These are phyloP conservation scores for Brachionus paranguensis DNA, from an alignment of 1,140 invertebrate genomes.

Conservation along the genomic window DNA sequence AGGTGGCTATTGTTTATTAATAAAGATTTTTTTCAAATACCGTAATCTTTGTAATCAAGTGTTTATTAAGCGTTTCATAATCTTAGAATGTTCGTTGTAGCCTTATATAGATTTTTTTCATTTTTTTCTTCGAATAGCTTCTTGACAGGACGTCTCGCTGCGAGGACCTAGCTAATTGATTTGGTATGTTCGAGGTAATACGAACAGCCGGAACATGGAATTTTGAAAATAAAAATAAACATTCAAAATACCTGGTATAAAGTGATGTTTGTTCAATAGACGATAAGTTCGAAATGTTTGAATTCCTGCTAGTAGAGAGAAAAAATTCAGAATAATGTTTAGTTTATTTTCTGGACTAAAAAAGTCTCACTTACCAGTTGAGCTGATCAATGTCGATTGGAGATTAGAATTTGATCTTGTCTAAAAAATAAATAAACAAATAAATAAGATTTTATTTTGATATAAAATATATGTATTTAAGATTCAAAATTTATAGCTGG, in stretches of 20 bases:
- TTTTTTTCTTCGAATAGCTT: not conserved
- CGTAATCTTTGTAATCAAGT: not conserved
- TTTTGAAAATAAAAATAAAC: not conserved
- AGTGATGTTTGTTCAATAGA: conserved; percentile 15
- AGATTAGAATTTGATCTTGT: not conserved
- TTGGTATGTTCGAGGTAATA: conserved; percentile 11
- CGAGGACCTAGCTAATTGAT: not conserved
- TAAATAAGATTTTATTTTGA: not conserved
- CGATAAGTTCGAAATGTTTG: conserved; percentile 19
- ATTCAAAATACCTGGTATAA: not conserved
- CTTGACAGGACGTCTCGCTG: not conserved
- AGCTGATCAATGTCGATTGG: not conserved
- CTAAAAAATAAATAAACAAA: not conserved
- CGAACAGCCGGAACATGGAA: conserved; percentile 3
- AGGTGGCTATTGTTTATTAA: not conserved
- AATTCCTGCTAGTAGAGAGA: not conserved
- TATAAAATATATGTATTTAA: not conserved
- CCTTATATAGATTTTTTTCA: not conserved
- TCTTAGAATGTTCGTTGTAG: not conserved
- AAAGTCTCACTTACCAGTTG: not conserved
- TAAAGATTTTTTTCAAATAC: not conserved
- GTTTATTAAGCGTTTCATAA: not conserved
- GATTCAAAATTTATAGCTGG: not conserved
- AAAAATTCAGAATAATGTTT: not conserved
- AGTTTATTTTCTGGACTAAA: not conserved